Conservation (phyloP, 2,797 vertebrate species). For the Falco concolor region DNA sequence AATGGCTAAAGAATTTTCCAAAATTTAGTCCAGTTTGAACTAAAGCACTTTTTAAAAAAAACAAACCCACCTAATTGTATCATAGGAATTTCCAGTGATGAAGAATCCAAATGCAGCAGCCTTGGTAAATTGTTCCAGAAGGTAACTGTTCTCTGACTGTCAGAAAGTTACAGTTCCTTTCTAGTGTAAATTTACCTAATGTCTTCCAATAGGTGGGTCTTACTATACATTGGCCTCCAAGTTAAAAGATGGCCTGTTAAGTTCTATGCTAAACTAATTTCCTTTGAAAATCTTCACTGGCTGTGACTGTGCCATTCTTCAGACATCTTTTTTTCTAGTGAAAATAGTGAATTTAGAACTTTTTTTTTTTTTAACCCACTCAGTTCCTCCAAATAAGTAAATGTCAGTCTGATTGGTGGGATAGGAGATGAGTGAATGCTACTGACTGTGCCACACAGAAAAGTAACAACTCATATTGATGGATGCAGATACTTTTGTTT, state of each 20-base stretch:
- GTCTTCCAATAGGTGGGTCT: neutral
- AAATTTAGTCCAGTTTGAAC: neutral
- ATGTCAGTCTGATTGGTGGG: neutral
- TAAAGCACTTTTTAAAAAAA: neutral
- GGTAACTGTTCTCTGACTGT: neutral
- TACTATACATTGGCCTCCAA: neutral
- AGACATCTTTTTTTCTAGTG: neutral
- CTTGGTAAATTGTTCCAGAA: neutral
- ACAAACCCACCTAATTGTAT: accelerated
- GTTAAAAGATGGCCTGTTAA: neutral
- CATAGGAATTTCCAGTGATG: neutral
- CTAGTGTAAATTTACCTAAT: neutral
- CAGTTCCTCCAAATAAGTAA: neutral
- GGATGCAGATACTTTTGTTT: neutral
- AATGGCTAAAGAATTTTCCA: neutral
- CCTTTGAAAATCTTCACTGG: neutral
- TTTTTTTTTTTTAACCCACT: neutral
- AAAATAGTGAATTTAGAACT: neutral
- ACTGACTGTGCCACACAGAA: neutral
- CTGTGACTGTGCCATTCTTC: neutral
- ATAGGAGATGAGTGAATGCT: neutral
- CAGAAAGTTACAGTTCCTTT: neutral
- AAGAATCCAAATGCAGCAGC: neutral
- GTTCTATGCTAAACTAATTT: neutral
- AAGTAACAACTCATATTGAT: neutral